Evolutionary conservation across 2,888 invertebrate genomes (phyloP), one percentile per base, ranked within the genome.

Genomic region (Bibio marci): DNA sequence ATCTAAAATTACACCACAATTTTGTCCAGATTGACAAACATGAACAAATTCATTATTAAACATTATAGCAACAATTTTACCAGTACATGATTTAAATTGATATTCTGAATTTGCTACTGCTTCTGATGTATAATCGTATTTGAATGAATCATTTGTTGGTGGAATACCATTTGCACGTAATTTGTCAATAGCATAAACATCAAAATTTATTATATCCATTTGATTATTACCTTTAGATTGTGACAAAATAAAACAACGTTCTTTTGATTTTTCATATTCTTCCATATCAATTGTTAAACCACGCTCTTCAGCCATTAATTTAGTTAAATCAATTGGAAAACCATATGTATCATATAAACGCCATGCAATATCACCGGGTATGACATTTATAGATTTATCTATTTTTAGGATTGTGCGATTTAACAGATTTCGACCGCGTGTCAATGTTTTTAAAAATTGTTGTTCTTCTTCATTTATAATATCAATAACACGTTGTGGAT

Each of bases 261-360:
- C 87, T 57, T 85, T 92, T 15, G 88, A 76, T 50, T 82, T 80
- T 62, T 97, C 95, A 60, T 94, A 98, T n/a, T 68, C 77, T 22
- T 62, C 66, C 80, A 88, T 82, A 58, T 99, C 88, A 45, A 99
- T 80, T 39, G 63, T 59, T 5, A 98, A 66, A 1, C 82, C 83
- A 53, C 82, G 87, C 64, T 98, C 98, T 66, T 98, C 98, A 36
- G 85, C 85, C 95, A 99, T 99, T 26, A 99, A 66, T 52, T 85
- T 81, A 1, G 98, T 99, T 45, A 99, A 71, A 69, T 99, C 98
- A 39, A 97, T 76, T 1, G 98, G 98, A 58, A 99, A 99, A 14
- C 98, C 98, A 57, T 97, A 98, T 0, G 98, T 99, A 55, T 98
- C 98, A 61, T 99, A 98, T 40, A 98, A 66, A 41, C 94, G 73